phyloP scores from a whole-genome alignment of 2,888 invertebrate species.

The Zootermopsis nevadensis region DNA sequence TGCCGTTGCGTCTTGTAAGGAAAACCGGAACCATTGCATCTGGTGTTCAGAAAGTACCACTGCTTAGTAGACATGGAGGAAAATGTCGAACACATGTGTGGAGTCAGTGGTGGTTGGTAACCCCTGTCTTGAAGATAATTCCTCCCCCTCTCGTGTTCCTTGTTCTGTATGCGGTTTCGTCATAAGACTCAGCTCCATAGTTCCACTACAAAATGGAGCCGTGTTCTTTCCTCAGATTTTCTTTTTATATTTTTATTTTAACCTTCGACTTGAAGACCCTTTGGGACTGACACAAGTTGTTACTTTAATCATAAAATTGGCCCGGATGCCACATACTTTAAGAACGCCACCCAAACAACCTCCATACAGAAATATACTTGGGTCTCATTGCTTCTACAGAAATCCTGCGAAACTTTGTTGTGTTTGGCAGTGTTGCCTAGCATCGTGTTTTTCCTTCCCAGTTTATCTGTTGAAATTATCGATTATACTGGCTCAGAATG shows the following conservation, averaged over 20 bases:
- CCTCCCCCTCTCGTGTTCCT: neutral
- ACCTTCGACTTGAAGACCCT: neutral
- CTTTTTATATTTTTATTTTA: neutral
- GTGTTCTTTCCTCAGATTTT: neutral
- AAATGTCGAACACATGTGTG: neutral
- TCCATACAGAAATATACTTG: neutral
- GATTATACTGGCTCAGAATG: neutral
- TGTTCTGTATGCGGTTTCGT: neutral
- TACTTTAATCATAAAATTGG: slow-evolving; percentile 10
- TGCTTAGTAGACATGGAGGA: too few species aligned
- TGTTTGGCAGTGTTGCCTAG: neutral
- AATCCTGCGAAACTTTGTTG: too few species aligned
- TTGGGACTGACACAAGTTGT: neutral
- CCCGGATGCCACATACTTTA: neutral
- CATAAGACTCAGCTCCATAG: neutral
- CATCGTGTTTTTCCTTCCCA: neutral
- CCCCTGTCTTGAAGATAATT: neutral
- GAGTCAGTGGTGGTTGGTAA: neutral
- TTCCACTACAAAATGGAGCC: neutral
- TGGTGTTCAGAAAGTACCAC: too few species aligned
- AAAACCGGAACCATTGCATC: too few species aligned
- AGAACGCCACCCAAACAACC: neutral
- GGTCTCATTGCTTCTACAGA: neutral
- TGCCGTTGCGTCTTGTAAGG: too few species aligned
- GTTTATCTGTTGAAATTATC: neutral